Evolutionary conservation across 2,888 invertebrate species (phyloP).

Genomic region (Nymphalis urticae): DNA sequence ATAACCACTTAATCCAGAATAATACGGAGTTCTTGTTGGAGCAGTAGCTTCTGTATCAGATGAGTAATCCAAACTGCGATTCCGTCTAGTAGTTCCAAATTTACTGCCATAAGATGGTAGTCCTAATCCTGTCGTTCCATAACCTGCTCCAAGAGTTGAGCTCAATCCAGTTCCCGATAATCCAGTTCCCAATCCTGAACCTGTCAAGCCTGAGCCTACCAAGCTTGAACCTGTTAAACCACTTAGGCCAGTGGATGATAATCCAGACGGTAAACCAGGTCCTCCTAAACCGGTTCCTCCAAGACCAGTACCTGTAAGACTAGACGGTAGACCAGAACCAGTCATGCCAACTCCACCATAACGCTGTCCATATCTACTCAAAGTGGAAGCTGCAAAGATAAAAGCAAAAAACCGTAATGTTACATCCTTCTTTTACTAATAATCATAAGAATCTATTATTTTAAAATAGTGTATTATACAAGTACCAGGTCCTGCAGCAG

Average conservation of each 20-base stretch:
- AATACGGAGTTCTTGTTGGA: slow-evolving; percentile 88
- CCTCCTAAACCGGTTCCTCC: slow-evolving; percentile 56
- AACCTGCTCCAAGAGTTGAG: slow-evolving; percentile 65
- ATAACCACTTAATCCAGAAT: slow-evolving; percentile 82
- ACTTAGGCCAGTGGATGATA: slow-evolving; percentile 74
- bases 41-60: slow-evolving; percentile 97
- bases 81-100: slow-evolving; percentile 86
- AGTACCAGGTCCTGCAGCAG: slow-evolving; percentile 62
- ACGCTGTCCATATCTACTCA: slow-evolving; percentile 84
- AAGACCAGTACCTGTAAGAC: slow-evolving; percentile 53
- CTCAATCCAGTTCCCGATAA: slow-evolving; percentile 66
- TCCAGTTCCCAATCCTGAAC: slow-evolving; percentile 67
- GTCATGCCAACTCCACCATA: slow-evolving; percentile 76
- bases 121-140: slow-evolving; percentile 71
- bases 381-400: slow-evolving; percentile 69
- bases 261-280: slow-evolving; percentile 66
- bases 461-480: slow-evolving; percentile 34
- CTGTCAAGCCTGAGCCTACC: slow-evolving; percentile 66
- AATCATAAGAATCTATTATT: neutral
- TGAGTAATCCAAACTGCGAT: slow-evolving; percentile 93
- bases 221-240: slow-evolving; percentile 73
- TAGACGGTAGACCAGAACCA: slow-evolving; percentile 57
- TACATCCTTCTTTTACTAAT: neutral
- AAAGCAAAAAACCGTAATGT: neutral
- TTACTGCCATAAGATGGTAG: slow-evolving; percentile 72